These are phyloP conservation scores for Eumaeus atala DNA, from an alignment of 1,140 invertebrate species.

Conservation along the genomic window DNA sequence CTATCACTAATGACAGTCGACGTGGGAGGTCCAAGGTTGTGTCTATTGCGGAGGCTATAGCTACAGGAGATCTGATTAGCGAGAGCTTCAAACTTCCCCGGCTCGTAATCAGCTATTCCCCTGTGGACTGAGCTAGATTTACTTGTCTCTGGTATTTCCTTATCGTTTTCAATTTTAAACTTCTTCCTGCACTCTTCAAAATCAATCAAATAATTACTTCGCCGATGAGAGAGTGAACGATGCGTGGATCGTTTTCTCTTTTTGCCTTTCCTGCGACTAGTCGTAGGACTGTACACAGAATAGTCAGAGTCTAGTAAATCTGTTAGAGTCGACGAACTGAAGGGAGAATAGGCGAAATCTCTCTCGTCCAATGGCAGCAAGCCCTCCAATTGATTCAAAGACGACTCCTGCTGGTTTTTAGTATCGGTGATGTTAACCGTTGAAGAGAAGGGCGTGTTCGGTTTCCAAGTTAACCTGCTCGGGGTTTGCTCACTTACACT, in stretches of 20 bases:
- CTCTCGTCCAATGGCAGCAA: slow-evolving; percentile 68
- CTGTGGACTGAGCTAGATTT: slow-evolving; percentile 29
- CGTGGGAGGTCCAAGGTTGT: slow-evolving; percentile 49
- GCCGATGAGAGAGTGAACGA: slow-evolving; percentile 56
- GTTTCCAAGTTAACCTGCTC: slow-evolving; percentile 38
- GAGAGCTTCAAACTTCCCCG: slow-evolving; percentile 28
- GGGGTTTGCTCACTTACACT: slow-evolving; percentile 57
- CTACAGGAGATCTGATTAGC: slow-evolving; percentile 38
- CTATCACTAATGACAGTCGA: slow-evolving; percentile 52
- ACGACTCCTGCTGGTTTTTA: slow-evolving; percentile 29
- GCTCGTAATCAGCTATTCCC: slow-evolving; percentile 39
- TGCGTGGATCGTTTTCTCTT: slow-evolving; percentile 63
- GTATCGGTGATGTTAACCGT: slow-evolving; percentile 39
- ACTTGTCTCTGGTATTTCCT: slow-evolving; percentile 36
- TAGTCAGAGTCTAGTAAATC: slow-evolving; percentile 69
- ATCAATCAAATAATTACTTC: slow-evolving; percentile 49
- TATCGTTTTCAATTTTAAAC: slow-evolving; percentile 56
- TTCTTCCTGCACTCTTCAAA: slow-evolving; percentile 55
- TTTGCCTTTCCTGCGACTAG: slow-evolving; percentile 55
- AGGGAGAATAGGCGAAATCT: slow-evolving; percentile 71
- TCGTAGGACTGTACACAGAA: slow-evolving; percentile 67
- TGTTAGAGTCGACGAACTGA: slow-evolving; percentile 68
- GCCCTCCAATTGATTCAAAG: slow-evolving; percentile 44
- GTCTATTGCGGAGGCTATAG: slow-evolving; percentile 54
- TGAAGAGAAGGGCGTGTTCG: slow-evolving; percentile 25